A percentile compares a stretch with the other conserved stretches of the same genome.
These are phyloP conservation scores for Penaeus indicus DNA, from an alignment of 1,140 invertebrate genomes.

Conservation along the genomic window DNA sequence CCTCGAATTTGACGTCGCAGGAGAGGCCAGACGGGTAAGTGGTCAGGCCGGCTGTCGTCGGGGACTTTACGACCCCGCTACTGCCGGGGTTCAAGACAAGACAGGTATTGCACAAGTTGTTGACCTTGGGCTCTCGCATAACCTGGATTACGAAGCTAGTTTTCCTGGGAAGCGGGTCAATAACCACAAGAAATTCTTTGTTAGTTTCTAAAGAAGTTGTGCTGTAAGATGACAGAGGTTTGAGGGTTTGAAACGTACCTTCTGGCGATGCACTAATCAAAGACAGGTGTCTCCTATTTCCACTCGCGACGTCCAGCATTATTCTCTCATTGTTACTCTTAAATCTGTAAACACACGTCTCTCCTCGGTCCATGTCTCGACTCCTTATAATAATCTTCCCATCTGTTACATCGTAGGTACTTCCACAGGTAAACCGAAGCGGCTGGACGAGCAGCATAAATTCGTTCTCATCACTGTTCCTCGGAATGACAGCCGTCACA, in stretches of 20 bases:
- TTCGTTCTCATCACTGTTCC: background rate
- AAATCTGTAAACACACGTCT: conserved; percentile 46
- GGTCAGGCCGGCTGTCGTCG: background rate
- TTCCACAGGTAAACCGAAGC: conserved; percentile 31
- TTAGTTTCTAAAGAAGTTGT: conserved; percentile 39
- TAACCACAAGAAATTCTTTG: conserved; percentile 46
- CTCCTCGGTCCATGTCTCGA: background rate
- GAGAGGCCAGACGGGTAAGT: conserved; percentile 39
- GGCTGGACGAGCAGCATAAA: conserved; percentile 33
- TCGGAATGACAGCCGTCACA: background rate
- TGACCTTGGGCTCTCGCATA: background rate
- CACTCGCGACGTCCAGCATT: conserved; percentile 38
- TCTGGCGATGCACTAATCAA: conserved; percentile 46
- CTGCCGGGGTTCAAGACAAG: conserved; percentile 5
- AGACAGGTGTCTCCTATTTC: conserved; percentile 9
- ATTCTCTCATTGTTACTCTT: conserved; percentile 35
- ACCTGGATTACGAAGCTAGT: conserved; percentile 47
- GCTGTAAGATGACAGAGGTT: background rate
- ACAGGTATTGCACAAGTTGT: conserved; percentile 35
- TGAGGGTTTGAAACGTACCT: conserved; percentile 36
- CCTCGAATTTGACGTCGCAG: conserved; percentile 47
- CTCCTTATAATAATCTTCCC: conserved; percentile 30
- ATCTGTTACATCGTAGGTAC: conserved; percentile 16
- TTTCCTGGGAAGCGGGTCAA: conserved; percentile 27
- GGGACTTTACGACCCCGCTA: conserved; percentile 30